Percentiles rank a stretch among this genome's conserved stretches.
Evolutionary conservation across 2,888 invertebrate genomes (phyloP).

Genomic region (Crematogaster levior): DNA sequence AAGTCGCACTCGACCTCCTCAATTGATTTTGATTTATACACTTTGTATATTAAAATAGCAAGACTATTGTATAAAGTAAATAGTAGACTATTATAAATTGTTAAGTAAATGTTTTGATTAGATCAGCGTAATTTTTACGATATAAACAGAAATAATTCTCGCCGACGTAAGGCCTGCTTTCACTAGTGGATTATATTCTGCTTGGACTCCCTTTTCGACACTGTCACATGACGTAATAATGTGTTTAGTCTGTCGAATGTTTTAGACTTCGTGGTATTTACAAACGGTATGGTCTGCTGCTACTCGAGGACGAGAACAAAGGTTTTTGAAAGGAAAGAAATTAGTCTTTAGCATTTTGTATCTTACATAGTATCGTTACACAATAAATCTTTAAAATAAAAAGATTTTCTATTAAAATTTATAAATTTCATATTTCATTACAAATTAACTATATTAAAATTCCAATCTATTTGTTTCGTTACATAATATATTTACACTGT

Average conservation of each 20-base stretch:
- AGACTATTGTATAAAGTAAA: too few relatives aligned
- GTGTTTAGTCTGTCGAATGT: slow-evolving; percentile 72
- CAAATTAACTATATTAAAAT: not conserved
- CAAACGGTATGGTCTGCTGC: slow-evolving; percentile 3
- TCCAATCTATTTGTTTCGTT: not conserved
- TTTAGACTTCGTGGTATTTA: slow-evolving; percentile 59
- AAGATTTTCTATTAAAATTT: not conserved
- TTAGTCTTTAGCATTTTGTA: not conserved
- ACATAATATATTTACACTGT: not conserved
- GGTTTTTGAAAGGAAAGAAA: slow-evolving; percentile 19
- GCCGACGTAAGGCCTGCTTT: slow-evolving; percentile 47
- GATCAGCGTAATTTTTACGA: slow-evolving; percentile 28
- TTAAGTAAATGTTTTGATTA: slow-evolving; percentile 42
- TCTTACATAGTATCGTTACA: not conserved
- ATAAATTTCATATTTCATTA: not conserved
- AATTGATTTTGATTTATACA: not conserved
- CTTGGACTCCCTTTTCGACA: slow-evolving; percentile 41
- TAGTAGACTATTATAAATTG: not conserved
- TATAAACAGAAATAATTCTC: slow-evolving; percentile 25
- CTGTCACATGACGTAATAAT: slow-evolving; percentile 58
- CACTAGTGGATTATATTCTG: slow-evolving; percentile 44
- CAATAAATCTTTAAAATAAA: not conserved
- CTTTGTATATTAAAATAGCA: not conserved
- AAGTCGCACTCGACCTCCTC: not conserved
- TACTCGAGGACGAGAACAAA: not conserved